phyloP scores from a whole-genome alignment of 2,113 vertebrate species.

The Turnix velox region DNA sequence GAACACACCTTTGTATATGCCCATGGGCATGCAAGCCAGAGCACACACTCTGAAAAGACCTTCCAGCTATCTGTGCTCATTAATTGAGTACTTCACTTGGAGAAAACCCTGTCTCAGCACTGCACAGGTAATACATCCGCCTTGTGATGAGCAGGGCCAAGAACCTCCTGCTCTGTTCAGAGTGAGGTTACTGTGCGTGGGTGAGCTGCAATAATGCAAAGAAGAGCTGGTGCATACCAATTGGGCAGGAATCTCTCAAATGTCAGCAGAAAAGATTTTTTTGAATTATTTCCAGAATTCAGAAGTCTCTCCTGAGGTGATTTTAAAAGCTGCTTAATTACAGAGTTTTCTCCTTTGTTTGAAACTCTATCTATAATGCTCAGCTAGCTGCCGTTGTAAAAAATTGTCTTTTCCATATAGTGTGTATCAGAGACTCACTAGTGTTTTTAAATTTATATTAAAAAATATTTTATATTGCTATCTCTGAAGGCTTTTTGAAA shows the following conservation, averaged over 20 bases:
- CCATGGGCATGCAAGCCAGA: not conserved
- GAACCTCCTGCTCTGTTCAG: not conserved
- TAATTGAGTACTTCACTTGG: not conserved
- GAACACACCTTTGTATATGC: not conserved
- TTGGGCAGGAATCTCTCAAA: not conserved
- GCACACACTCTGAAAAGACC: not conserved
- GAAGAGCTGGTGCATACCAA: not conserved
- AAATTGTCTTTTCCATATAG: not conserved
- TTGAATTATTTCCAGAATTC: not conserved
- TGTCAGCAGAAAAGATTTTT: not conserved
- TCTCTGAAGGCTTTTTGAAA: not conserved
- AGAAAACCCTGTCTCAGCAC: not conserved
- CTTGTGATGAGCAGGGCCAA: not conserved
- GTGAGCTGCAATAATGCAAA: not conserved
- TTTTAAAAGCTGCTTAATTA: not conserved
- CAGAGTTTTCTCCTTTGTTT: not conserved
- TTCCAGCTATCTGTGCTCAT: not conserved
- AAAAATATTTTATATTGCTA: not conserved
- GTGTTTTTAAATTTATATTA: accelerated
- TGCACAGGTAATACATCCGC: not conserved
- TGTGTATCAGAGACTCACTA: not conserved
- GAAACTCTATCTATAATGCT: not conserved
- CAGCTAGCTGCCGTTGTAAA: not conserved
- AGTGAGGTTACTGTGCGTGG: not conserved
- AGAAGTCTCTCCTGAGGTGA: not conserved